phyloP scores from a whole-genome alignment of 2,113 vertebrate species.

The Corythaeola cristata region DNA sequence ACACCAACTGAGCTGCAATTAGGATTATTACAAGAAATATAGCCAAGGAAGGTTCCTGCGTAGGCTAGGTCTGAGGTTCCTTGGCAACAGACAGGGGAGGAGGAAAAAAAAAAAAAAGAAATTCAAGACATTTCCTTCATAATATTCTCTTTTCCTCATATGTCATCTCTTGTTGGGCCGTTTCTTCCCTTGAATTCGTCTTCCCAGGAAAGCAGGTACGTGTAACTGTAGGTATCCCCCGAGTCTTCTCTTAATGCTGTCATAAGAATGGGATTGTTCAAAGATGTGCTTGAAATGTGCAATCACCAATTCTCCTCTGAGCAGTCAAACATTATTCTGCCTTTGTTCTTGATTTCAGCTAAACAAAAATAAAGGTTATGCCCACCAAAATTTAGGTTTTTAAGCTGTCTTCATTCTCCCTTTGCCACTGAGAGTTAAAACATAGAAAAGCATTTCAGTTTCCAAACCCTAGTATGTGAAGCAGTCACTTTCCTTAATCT shows the following conservation, averaged over 20 bases:
- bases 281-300: neutral
- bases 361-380: slow-evolving; percentile 14
- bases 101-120: neutral
- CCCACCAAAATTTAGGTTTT: neutral
- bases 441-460: neutral
- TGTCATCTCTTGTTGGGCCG: neutral
- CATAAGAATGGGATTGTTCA: neutral
- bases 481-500: neutral
- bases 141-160: slow-evolving; percentile 9
- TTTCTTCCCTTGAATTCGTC: slow-evolving; percentile 22
- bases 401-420: neutral
- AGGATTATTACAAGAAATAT: slow-evolving; percentile 44
- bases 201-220: neutral
- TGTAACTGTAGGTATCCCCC: neutral
- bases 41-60: slow-evolving; percentile 35
- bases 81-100: slow-evolving; percentile 6
- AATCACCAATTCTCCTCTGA: slow-evolving; percentile 3
- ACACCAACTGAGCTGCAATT: slow-evolving; percentile 56
- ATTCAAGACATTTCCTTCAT: slow-evolving; percentile 6
- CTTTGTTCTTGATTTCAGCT: slow-evolving; percentile 31
- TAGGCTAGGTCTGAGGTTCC: slow-evolving; percentile 20
- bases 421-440: neutral
- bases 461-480: neutral
- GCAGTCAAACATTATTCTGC: neutral
- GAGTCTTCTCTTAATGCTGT: neutral